Percentiles rank a stretch among this genome's conserved stretches.
These are phyloP conservation scores for Porites lutea DNA, from an alignment of 64 coral and sea anemone species.

Conservation along the genomic window DNA sequence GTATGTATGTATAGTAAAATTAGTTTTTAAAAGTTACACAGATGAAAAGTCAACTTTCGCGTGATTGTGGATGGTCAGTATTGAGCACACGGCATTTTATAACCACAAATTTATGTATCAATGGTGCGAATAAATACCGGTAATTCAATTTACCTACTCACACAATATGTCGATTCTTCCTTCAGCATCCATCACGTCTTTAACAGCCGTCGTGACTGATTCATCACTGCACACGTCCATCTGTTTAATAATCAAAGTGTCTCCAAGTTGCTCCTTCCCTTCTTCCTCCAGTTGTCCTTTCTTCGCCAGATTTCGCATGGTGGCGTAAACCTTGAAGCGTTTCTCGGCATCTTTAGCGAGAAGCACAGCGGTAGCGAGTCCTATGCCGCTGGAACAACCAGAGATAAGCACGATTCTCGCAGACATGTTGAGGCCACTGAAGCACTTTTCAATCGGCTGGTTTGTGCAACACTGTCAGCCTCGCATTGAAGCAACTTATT, in stretches of 20 bases:
- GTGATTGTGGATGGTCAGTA: neutral
- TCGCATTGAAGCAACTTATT: too few relatives aligned
- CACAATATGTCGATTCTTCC: conserved; percentile 79
- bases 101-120: neutral
- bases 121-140: neutral
- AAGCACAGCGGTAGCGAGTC: conserved; percentile 60
- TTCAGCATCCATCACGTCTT: conserved; percentile 61
- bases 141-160: conserved; percentile 27
- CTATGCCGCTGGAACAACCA: conserved; percentile 76
- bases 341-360: conserved; percentile 76
- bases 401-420: conserved; percentile 66
- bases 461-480: too few relatives aligned
- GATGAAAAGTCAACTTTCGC: too few relatives aligned
- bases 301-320: conserved; percentile 86
- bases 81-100: neutral
- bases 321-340: conserved; percentile 87
- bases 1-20: too few relatives aligned
- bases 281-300: conserved; percentile 55
- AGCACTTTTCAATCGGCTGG: neutral
- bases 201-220: conserved; percentile 72
- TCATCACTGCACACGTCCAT: conserved; percentile 83
- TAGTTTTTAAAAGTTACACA: too few relatives aligned
- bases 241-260: conserved; percentile 67
- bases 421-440: neutral
- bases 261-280: conserved; percentile 42